Base-by-base conservation (phyloP, 2,113 vertebrate species). In the Panurus biarmicus region DNA sequence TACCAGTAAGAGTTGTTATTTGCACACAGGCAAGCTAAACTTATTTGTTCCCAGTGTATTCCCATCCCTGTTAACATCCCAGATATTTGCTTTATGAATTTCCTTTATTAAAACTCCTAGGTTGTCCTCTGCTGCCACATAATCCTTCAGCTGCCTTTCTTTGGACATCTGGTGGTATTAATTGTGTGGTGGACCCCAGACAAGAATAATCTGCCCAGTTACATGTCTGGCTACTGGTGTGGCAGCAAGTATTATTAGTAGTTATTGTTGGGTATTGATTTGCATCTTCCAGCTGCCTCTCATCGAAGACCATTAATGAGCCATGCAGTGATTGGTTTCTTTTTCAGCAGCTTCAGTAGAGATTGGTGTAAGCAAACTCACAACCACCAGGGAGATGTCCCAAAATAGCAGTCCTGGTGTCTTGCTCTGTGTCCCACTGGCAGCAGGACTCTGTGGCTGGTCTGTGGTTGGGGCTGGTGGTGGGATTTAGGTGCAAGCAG, bases 221-320 rank as follows among this genome's bases (percentile, higher is more conserved):
- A n/a, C 14, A 3, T 79, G 93, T 67, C 85, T 94, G 94, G 62
- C 81, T 93, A n/a, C 56, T 80, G 16, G 51, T 44, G 24, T 87
- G 71, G 85, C 50, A 83, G 81, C 25, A 36, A 62, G 78, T 66
- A 48, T 76, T 87, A n/a, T 56, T 87, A 83, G 87, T 19, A 76
- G 62, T 50, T 87, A 94, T 91, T 95, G 85, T 60, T 83, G 83
- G 1, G 1, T 48, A 35, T 93, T 57, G 90, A 87, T 95, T 91
- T 87, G 87, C 67, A 73, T 93, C 95, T 96, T 54, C 78, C 64
- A 85, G 54, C 77, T 73, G 87, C 56, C 62, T 85, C 89, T 93
- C 80, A 75, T 67, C 0, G 2, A 64, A 92, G 53, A 56, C 60
- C 31, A 14, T 35, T 81, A 82, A 75, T 28, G 83, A 93, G 64